phyloP scores from a whole-genome alignment of 2,888 invertebrate species.

The Dilophus febrilis region DNA sequence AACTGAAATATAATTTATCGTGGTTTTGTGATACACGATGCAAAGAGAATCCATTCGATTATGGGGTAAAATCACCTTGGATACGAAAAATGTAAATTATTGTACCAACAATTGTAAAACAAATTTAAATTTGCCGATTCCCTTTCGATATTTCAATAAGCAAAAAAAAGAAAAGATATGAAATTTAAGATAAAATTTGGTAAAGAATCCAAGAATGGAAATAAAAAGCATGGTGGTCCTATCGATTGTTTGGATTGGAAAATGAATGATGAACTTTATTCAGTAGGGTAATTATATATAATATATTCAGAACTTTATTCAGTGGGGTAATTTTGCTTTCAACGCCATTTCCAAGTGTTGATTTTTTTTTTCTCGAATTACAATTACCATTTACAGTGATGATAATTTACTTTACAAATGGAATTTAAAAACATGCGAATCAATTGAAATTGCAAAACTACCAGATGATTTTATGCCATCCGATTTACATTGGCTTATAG shows the following conservation, averaged over 20 bases:
- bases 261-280: slow-evolving; percentile 82
- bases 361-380: slow-evolving; percentile 11
- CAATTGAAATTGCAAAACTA: slow-evolving; percentile 58
- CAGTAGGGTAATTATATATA: slow-evolving; percentile 49
- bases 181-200: slow-evolving; percentile 64
- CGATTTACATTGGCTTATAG: slow-evolving; percentile 65
- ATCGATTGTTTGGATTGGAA: slow-evolving; percentile 88
- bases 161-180: too few species aligned
- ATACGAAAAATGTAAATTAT: too few species aligned
- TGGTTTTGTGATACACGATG: too few species aligned
- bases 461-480: slow-evolving; percentile 74
- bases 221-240: slow-evolving; percentile 60
- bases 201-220: slow-evolving; percentile 55
- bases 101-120: too few species aligned
- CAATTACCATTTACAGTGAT: slow-evolving; percentile 44
- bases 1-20: too few species aligned
- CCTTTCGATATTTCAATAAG: too few species aligned
- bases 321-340: slow-evolving; percentile 12
- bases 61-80: too few species aligned
- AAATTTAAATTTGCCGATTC: too few species aligned
- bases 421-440: slow-evolving; percentile 67
- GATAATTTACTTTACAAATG: slow-evolving; percentile 80
- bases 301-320: slow-evolving; percentile 10
- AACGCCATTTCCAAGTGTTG: too few species aligned
- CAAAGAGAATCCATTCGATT: too few species aligned